phyloP scores from a whole-genome alignment of 2,888 invertebrate species.

The Aspidapion aeneum region DNA sequence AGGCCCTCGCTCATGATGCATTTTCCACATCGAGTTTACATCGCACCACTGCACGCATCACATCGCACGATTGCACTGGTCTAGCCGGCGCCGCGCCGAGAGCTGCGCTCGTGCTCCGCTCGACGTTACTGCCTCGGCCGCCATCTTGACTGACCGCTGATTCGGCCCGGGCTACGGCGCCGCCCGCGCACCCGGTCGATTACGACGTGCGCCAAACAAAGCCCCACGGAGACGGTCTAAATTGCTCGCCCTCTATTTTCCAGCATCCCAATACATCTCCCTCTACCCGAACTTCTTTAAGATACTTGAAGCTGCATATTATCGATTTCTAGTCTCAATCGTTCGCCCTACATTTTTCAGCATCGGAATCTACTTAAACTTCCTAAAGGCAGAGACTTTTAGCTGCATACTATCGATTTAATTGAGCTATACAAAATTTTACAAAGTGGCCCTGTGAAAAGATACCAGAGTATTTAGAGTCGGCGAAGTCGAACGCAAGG shows the following conservation, averaged over 20 bases:
- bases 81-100: conserved; percentile 59
- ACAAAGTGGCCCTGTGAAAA: too few species aligned
- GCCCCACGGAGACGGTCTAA: conserved; percentile 14
- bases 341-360: too few species aligned
- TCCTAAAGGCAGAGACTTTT: too few species aligned
- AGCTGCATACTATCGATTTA: too few species aligned
- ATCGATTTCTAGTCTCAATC: too few species aligned
- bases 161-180: conserved; percentile 41
- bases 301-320: too few species aligned
- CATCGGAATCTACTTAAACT: too few species aligned
- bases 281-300: too few species aligned
- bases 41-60: conserved; percentile 46
- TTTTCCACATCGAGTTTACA: conserved; percentile 45
- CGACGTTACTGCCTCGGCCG: conserved; percentile 41
- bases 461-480: too few species aligned
- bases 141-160: conserved; percentile 50
- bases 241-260: conserved; percentile 5
- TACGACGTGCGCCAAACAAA: conserved; percentile 28
- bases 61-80: conserved; percentile 51
- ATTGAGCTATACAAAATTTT: too few species aligned
- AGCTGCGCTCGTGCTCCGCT: conserved; percentile 40
- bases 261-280: too few species aligned
- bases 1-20: conserved; percentile 47
- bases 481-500: too few species aligned
- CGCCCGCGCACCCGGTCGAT: conserved; percentile 43